Evolutionary conservation across 1,140 invertebrate species (phyloP).

Genomic region (Venturia canescens): DNA sequence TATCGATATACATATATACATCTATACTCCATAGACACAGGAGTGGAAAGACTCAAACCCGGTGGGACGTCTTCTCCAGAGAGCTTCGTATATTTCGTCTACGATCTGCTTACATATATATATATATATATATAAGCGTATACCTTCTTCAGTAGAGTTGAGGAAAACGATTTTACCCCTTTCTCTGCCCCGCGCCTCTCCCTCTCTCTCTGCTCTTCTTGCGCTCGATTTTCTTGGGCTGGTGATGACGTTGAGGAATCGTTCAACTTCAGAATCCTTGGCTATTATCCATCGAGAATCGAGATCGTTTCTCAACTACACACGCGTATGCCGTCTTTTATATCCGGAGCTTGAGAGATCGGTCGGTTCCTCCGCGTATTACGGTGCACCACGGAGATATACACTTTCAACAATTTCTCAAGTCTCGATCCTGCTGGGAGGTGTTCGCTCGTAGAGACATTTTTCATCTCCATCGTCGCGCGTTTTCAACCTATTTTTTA

Average conservation of each 20-base stretch:
- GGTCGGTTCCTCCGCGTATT: neutral
- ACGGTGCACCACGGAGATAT: neutral
- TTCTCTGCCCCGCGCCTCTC: too few species aligned
- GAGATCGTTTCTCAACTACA: neutral
- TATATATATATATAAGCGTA: neutral
- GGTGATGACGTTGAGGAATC: constrained; percentile 9
- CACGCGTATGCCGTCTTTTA: neutral
- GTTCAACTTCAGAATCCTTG: constrained; percentile 3
- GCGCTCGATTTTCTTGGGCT: constrained; percentile 26
- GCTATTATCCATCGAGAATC: neutral
- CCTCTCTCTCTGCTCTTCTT: too few species aligned
- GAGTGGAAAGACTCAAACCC: neutral
- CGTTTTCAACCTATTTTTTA: neutral
- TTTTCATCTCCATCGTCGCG: neutral
- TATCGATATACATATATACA: neutral
- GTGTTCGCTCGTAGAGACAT: neutral
- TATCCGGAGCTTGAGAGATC: neutral
- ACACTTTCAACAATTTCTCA: neutral
- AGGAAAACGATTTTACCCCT: constrained; percentile 48
- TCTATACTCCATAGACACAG: neutral
- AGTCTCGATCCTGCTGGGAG: constrained; percentile 5
- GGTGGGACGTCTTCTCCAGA: neutral
- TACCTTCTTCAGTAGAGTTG: constrained; percentile 29
- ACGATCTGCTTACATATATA: neutral
- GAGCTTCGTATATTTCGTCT: neutral